phyloP scores from a whole-genome alignment of 1,140 invertebrate genomes.

The Papilio polytes region DNA sequence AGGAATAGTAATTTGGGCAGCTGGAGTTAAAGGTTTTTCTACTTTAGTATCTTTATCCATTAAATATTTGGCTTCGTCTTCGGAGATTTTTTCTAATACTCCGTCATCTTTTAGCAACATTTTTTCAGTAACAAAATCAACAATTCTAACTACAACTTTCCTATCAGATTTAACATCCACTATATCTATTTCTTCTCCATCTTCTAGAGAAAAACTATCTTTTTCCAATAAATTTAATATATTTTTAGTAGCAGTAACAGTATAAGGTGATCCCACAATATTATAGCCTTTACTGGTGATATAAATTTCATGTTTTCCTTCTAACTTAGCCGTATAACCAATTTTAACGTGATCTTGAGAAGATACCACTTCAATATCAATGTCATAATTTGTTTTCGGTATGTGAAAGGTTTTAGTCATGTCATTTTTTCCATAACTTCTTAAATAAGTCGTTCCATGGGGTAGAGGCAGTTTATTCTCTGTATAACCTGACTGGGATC shows the following conservation, averaged over 20 bases:
- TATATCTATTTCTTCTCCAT: constrained; percentile 79
- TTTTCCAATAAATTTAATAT: constrained; percentile 66
- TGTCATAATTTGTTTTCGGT: constrained; percentile 78
- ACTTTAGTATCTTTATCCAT: constrained; percentile 57
- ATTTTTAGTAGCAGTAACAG: constrained; percentile 73
- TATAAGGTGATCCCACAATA: constrained; percentile 81
- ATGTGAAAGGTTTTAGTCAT: constrained; percentile 79
- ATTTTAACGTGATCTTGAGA: constrained; percentile 71
- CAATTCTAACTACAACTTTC: constrained; percentile 81
- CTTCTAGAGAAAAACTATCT: constrained; percentile 72
- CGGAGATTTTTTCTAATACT: constrained; percentile 77
- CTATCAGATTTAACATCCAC: constrained; percentile 76
- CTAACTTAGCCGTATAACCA: constrained; percentile 69
- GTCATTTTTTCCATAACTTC: constrained; percentile 74
- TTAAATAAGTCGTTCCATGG: constrained; percentile 73
- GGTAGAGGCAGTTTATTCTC: constrained; percentile 73
- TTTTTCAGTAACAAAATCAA: constrained; percentile 84
- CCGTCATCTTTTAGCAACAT: constrained; percentile 83
- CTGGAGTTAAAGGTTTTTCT: constrained; percentile 37
- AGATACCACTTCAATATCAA: constrained; percentile 72
- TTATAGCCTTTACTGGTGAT: constrained; percentile 79
- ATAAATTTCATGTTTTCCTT: constrained; percentile 80
- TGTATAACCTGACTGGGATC: constrained; percentile 65
- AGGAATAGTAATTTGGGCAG: constrained; percentile 33
- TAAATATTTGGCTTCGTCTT: constrained; percentile 70